A percentile compares a stretch with the other conserved stretches of the same genome.
phyloP scores from a whole-genome alignment of 2,888 invertebrate genomes.

The Phyllotreta striolata region DNA sequence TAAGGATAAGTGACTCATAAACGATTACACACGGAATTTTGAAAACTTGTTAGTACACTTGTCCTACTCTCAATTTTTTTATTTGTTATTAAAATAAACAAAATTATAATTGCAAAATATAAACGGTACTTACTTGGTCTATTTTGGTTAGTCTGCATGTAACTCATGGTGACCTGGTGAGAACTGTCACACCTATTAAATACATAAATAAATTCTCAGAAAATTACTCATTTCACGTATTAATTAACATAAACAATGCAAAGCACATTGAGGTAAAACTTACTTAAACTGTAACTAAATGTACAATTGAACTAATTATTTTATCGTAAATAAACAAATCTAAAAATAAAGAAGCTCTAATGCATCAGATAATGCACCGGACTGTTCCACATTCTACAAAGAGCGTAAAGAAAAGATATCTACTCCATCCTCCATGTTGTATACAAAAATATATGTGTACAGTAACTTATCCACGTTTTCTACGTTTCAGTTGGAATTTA shows the following conservation, averaged over 20 bases:
- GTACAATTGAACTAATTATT: not conserved
- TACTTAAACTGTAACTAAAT: not conserved
- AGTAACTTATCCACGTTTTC: slow-evolving; percentile 45
- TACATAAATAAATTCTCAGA: slow-evolving; percentile 36
- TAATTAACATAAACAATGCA: slow-evolving; percentile 29
- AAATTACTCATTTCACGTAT: slow-evolving; percentile 37
- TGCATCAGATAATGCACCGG: slow-evolving; percentile 43
- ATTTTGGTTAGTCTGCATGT: slow-evolving; percentile 80
- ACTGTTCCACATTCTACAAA: slow-evolving; percentile 7
- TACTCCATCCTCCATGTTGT: slow-evolving; percentile 57
- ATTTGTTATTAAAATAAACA: not conserved
- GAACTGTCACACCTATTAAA: slow-evolving; percentile 53
- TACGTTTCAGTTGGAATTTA: not conserved
- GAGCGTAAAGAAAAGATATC: slow-evolving; percentile 51
- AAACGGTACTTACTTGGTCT: slow-evolving; percentile 77
- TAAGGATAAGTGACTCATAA: too few species aligned
- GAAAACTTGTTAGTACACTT: too few species aligned
- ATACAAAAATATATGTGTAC: slow-evolving; percentile 47
- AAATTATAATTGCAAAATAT: slow-evolving; percentile 2
- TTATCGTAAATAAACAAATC: slow-evolving; percentile 9
- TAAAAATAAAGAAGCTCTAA: slow-evolving; percentile 32
- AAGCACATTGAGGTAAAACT: not conserved
- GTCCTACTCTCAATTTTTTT: too few species aligned
- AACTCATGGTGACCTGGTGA: slow-evolving; percentile 76
- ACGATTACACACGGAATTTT: too few species aligned